phyloP scores from a whole-genome alignment of 2,113 vertebrate species.

The Laticauda laticaudata region DNA sequence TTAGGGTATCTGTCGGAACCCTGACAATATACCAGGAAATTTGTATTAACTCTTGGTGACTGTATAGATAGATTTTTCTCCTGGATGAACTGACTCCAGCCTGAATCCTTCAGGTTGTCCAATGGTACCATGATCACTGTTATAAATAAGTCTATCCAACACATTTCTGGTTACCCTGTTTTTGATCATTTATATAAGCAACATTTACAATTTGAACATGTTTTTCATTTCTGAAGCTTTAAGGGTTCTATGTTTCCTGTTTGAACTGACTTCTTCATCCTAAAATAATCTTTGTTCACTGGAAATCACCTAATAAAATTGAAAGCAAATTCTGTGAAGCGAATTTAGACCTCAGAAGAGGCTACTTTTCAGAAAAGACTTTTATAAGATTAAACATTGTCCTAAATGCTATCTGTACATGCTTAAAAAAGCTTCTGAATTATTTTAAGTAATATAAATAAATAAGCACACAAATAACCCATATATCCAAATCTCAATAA shows the following conservation, averaged over 20 bases:
- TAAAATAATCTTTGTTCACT: not conserved
- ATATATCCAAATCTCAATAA: not conserved
- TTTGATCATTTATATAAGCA: not conserved
- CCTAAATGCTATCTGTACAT: not conserved
- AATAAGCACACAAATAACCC: not conserved
- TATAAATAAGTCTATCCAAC: not conserved
- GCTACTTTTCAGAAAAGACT: not conserved
- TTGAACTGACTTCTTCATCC: not conserved
- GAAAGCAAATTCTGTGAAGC: not conserved
- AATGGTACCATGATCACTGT: not conserved
- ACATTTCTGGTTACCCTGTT: not conserved
- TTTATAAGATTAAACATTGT: not conserved
- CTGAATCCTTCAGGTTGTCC: not conserved
- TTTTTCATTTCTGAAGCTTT: not conserved
- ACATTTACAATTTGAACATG: not conserved
- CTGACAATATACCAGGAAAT: no score
- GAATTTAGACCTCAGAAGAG: not conserved
- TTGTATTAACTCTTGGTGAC: no score
- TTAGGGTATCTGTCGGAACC: no score
- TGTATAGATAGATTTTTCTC: not conserved
- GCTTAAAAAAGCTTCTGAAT: not conserved
- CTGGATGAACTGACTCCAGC: not conserved
- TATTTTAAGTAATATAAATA: not conserved
- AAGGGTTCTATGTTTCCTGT: not conserved
- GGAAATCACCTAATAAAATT: not conserved